phyloP scores from a whole-genome alignment of 2,113 vertebrate genomes.

The Atlantisia rogersi region DNA sequence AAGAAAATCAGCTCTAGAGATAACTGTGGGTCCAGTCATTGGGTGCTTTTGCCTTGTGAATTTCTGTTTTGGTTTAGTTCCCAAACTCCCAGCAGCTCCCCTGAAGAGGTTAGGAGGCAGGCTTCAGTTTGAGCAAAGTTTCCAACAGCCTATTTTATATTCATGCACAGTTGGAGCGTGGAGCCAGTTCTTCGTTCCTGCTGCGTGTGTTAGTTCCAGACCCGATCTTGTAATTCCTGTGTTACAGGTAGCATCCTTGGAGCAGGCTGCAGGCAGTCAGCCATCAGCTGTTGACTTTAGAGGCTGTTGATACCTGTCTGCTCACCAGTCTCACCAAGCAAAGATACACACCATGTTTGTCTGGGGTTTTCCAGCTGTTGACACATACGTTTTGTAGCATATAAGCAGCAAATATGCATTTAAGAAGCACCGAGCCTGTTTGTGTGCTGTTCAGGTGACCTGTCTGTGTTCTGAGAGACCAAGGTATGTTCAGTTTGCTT shows the following conservation, averaged over 20 bases:
- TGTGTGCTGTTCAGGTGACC: neutral
- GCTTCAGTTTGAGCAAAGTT: neutral
- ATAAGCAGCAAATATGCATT: neutral
- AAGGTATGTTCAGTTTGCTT: fast-evolving
- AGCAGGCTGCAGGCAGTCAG: neutral
- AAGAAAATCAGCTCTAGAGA: neutral
- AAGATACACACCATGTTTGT: neutral
- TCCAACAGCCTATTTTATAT: neutral
- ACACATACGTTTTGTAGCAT: neutral
- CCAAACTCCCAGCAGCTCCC: neutral
- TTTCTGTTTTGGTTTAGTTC: neutral
- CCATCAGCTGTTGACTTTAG: neutral
- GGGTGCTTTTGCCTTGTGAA: neutral
- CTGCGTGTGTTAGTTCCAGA: neutral
- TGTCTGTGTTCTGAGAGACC: neutral
- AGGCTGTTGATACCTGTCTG: neutral
- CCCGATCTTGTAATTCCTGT: neutral
- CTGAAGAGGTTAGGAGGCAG: neutral
- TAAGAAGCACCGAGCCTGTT: neutral
- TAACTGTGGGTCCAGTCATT: neutral
- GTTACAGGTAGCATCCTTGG: neutral
- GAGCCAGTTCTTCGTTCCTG: neutral
- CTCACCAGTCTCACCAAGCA: neutral
- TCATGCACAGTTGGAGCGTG: neutral
- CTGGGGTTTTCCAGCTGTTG: neutral